Conservation (phyloP, 2,797 vertebrate species). For the Carapus acus region DNA sequence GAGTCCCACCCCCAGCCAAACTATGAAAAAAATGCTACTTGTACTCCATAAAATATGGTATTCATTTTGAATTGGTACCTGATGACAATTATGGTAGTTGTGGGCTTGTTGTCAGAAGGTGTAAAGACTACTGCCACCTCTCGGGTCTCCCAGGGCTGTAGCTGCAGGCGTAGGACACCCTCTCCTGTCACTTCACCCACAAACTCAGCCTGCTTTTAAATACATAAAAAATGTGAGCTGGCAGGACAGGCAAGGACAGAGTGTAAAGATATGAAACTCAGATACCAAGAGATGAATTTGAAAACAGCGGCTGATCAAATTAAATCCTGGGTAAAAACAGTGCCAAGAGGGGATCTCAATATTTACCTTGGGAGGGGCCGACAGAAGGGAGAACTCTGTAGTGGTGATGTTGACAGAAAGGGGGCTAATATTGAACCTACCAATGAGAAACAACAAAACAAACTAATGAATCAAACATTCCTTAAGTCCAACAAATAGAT, state of each 20-base stretch:
- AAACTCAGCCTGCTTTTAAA: slow-evolving; percentile 36
- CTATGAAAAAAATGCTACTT: too few species aligned
- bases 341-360: not conserved
- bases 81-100: slow-evolving; percentile 86
- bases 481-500: not conserved
- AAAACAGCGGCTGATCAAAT: too few species aligned
- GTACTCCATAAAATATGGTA: too few species aligned
- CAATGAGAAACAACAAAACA: slow-evolving; percentile 30
- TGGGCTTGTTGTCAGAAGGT: slow-evolving; percentile 84
- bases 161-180: slow-evolving; percentile 69
- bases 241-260: too few species aligned
- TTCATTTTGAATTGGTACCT: slow-evolving; percentile 69
- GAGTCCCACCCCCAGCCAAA: too few species aligned
- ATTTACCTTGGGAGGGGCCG: slow-evolving; percentile 64
- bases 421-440: slow-evolving; percentile 78
- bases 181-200: slow-evolving; percentile 13
- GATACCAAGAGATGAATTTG: too few species aligned
- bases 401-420: slow-evolving; percentile 86
- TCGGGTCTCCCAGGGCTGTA: slow-evolving; percentile 84
- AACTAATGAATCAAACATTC: not conserved
- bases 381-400: slow-evolving; percentile 83
- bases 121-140: slow-evolving; percentile 84
- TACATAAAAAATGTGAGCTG: slow-evolving; percentile 4
- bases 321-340: too few species aligned
- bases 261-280: too few species aligned